Percentiles rank a stretch among this genome's conserved stretches.
Conservation (phyloP, 2,888 invertebrate species). For the Phymatocera aterrima region DNA sequence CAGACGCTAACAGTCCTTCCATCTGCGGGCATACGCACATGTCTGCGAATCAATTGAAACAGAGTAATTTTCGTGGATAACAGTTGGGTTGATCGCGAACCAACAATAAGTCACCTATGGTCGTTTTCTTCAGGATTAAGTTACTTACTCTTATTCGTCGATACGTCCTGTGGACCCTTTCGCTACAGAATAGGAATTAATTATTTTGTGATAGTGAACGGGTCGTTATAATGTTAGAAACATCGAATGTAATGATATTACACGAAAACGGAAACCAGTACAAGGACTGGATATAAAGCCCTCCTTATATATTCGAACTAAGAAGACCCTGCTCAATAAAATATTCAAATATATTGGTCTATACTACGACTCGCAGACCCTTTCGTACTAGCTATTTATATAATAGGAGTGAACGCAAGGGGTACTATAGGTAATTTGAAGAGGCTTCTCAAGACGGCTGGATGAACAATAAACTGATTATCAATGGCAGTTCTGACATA, state of each 20-base stretch:
- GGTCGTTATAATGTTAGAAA: not conserved
- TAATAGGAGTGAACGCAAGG: not conserved
- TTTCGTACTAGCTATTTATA: not conserved
- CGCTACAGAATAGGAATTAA: conserved; percentile 2
- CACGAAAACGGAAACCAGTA: conserved; percentile 5
- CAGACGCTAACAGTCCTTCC: not conserved
- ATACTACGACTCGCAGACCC: conserved; percentile 1
- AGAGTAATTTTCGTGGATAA: not conserved
- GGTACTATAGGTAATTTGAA: not conserved
- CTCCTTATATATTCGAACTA: conserved; percentile 49
- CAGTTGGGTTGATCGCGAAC: not conserved
- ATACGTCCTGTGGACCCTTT: not conserved
- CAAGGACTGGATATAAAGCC: not conserved
- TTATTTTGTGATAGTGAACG: not conserved
- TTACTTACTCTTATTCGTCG: not conserved
- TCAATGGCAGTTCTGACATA: conserved; percentile 27
- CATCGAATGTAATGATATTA: not conserved
- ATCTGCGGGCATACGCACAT: conserved; percentile 35
- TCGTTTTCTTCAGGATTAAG: not conserved
- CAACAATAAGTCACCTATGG: not conserved
- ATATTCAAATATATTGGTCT: conserved; percentile 62
- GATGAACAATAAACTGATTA: conserved; percentile 27
- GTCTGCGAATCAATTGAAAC: not conserved
- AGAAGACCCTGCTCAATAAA: conserved; percentile 64
- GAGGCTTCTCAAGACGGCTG: conserved; percentile 27